Base-by-base conservation (phyloP, 2,888 invertebrate species). In the Isoperla grammatica region DNA sequence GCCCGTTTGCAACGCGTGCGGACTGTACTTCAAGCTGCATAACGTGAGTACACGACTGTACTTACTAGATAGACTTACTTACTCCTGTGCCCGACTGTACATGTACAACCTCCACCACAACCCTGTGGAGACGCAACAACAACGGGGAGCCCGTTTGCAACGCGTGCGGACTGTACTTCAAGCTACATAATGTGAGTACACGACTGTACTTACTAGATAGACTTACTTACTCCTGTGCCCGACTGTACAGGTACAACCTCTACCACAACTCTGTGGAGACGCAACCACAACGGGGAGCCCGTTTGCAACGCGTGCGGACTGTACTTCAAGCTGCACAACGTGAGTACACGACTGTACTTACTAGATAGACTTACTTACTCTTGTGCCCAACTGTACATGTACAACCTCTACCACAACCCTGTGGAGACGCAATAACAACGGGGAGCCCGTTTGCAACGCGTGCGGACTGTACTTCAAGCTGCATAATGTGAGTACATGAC, bases 1-100 rank as follows among this genome's bases (percentile, higher is more conserved):
- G 80, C 97, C 96, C 79, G 82, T 96, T 72, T 98, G 97, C 84
- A 98, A 98, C 81, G 97, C 97, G 61, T 98, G 97, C 79, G 97
- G 97, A 64, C 86, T 97, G 63, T 98, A 97, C 82, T 94, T 95
- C 80, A 96, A 96, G 81, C 96, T 97, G 93, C 98, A 98, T 80
- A 96, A 96, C 73, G 91, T 95, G 82, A 96, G 95, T 74, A 90
- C 89, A n/a, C n/a, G n/a, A n/a, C n/a, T n/a, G n/a, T n/a, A n/a
- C n/a, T n/a, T n/a, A n/a, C n/a, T n/a, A n/a, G n/a, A n/a, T n/a
- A n/a, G n/a, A n/a, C n/a, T n/a, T n/a, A n/a, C n/a, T n/a, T n/a
- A n/a, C n/a, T n/a, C n/a, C n/a, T n/a, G n/a, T n/a, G n/a, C n/a
- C 70, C 22, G 71, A 72, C 61, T 86, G 86, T 69, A 80, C 79